Conservation (phyloP, 2,888 invertebrate species). For the Melieria picta region DNA sequence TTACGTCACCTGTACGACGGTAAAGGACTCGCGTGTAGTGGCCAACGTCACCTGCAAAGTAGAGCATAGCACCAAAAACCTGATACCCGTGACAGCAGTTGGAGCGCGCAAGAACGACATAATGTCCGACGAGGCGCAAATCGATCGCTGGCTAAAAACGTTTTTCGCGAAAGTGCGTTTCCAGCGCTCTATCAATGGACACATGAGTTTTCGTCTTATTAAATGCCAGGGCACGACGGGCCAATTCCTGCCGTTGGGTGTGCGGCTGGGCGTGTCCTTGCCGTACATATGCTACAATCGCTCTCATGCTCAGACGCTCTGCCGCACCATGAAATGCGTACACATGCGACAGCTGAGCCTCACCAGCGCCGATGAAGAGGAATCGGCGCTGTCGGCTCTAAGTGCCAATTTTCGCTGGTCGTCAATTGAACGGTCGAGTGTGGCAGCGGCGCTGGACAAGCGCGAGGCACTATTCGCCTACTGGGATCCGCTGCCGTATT, state of each 20-base stretch:
- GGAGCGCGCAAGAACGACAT: slow-evolving; percentile 63
- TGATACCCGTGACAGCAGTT: slow-evolving; percentile 68
- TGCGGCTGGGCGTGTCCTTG: slow-evolving; percentile 80
- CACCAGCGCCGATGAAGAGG: slow-evolving; percentile 51
- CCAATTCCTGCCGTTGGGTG: slow-evolving; percentile 73
- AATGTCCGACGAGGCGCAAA: slow-evolving; percentile 69
- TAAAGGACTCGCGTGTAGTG: slow-evolving; percentile 80
- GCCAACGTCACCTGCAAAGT: slow-evolving; percentile 84
- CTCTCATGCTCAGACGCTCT: slow-evolving; percentile 73
- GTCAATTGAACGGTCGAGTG: slow-evolving; percentile 70
- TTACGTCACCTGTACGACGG: slow-evolving; percentile 83
- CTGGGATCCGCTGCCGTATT: slow-evolving; percentile 88
- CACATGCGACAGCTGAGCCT: slow-evolving; percentile 70
- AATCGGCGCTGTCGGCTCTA: slow-evolving; percentile 41
- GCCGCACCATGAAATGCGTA: slow-evolving; percentile 68
- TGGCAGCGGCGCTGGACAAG: slow-evolving; percentile 73
- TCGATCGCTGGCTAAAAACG: slow-evolving; percentile 77
- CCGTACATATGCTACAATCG: slow-evolving; percentile 76
- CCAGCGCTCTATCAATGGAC: slow-evolving; percentile 77
- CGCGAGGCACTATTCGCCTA: slow-evolving; percentile 82
- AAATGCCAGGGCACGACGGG: slow-evolving; percentile 69
- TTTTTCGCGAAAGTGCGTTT: slow-evolving; percentile 76
- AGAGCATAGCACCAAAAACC: slow-evolving; percentile 73
- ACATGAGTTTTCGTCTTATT: slow-evolving; percentile 81
- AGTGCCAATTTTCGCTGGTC: slow-evolving; percentile 65